phyloP scores from a whole-genome alignment of 2,888 invertebrate species.

The Acanthopleura granulata region DNA sequence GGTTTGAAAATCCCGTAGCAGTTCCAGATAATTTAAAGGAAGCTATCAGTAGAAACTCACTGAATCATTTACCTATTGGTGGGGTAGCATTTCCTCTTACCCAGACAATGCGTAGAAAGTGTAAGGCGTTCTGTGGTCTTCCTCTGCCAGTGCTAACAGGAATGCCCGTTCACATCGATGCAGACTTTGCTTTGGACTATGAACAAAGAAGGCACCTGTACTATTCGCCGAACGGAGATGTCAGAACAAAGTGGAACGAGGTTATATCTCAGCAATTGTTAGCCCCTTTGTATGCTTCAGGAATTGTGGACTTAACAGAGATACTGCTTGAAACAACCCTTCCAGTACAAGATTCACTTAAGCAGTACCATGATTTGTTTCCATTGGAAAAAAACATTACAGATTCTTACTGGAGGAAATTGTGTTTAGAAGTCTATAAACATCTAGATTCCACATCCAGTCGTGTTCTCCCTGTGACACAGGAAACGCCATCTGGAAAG shows the following conservation, averaged over 20 bases:
- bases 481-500: not conserved
- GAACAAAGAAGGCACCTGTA: constrained; percentile 47
- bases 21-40: constrained; percentile 35
- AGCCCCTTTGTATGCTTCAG: constrained; percentile 47
- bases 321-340: not conserved
- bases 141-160: constrained; percentile 49
- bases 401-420: constrained; percentile 24
- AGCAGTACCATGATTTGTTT: constrained; percentile 27
- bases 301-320: constrained; percentile 28
- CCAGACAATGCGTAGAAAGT: not conserved
- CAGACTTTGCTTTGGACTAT: constrained; percentile 50
- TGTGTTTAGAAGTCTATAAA: not conserved
- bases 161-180: constrained; percentile 55
- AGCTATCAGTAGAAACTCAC: constrained; percentile 35
- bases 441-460: not conserved
- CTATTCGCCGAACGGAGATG: constrained; percentile 29
- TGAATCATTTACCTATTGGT: constrained; percentile 45
- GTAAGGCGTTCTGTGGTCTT: constrained; percentile 50
- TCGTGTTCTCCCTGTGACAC: not conserved
- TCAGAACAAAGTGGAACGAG: constrained; percentile 58
- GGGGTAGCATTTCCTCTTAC: constrained; percentile 40
- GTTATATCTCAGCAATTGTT: constrained; percentile 44
- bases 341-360: constrained; percentile 15
- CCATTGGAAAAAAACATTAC: constrained; percentile 19
- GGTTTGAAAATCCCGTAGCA: constrained; percentile 33